Evolutionary conservation across 2,888 invertebrate genomes (phyloP), one percentile per base, ranked within the genome.

Genomic region (Drosophila siamana): DNA sequence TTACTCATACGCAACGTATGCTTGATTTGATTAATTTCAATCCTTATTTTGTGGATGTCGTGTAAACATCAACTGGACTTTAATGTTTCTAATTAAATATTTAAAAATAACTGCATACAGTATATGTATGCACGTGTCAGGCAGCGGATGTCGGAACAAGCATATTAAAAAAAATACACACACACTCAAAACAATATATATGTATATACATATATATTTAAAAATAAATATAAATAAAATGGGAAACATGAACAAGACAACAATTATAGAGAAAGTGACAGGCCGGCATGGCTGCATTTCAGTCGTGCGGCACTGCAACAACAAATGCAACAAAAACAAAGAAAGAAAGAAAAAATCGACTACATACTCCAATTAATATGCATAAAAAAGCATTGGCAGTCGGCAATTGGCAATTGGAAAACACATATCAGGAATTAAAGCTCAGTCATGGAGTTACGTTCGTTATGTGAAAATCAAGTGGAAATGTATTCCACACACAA

Each of bases 231-330:
- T 69, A 78, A 74, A 74, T 74, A 74, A 69, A 69, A 65, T 65
- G 46, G 40, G 65, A 69, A 74, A 78, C 65, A 74, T 64, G 57
- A 62, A 69, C 74, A 80, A 75, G 69, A 72, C 82, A 87, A 88
- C 78, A 73, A 74, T 86, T 88, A 86, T 69, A 69, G 84, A 81
- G 88, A 84, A 88, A 88, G 86, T 80, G 64, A 70, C 68, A 59
- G 55, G 61, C 15, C 22, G 41, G 30, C 33, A 30, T 50, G 57
- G 46, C 46, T 69, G 61, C 51, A 60, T 55, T 74, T 80, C 74
- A 44, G 30, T 44, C 47, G 55, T 65, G 52, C 47, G 48, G 19
- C 46, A 44, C 22, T 51, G 38, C 68, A 55, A 7, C 26, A 22
- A 52, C n/a, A 28, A 40, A 60, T 9, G n/a, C 22, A 22, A 11